These are phyloP conservation scores for Struthio camelus DNA, from an alignment of 2,113 vertebrate species.

Conservation along the genomic window DNA sequence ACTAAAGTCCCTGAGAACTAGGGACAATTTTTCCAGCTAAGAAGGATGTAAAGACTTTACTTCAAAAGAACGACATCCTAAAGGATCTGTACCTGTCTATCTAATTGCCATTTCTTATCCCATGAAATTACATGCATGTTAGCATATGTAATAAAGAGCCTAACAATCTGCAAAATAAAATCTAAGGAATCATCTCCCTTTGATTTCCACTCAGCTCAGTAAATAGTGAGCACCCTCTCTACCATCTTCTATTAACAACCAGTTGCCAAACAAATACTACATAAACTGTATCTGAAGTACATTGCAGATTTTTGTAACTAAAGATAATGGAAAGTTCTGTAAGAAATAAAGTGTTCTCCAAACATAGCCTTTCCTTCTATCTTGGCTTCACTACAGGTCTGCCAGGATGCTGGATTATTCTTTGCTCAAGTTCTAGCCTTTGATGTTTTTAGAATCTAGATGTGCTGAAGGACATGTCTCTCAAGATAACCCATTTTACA, in stretches of 20 bases:
- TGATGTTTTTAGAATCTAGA: background rate
- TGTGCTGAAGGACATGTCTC: background rate
- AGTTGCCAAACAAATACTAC: background rate
- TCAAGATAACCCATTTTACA: background rate
- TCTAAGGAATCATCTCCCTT: background rate
- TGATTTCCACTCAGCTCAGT: background rate
- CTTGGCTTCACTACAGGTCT: background rate
- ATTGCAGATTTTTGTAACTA: background rate
- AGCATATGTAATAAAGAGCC: background rate
- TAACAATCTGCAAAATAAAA: background rate
- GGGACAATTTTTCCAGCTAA: background rate
- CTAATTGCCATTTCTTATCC: background rate
- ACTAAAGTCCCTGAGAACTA: background rate
- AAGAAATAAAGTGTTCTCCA: background rate
- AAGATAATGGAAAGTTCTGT: background rate
- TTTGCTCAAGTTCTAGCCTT: background rate
- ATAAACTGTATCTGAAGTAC: background rate
- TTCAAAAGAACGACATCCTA: background rate
- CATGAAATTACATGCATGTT: background rate
- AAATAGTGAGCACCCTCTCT: background rate
- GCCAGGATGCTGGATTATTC: background rate
- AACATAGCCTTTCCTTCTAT: background rate
- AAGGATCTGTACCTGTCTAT: background rate
- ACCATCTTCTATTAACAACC: background rate
- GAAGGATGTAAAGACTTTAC: background rate